Conservation (phyloP, 2,888 invertebrate species). For the Phortica okadai region DNA sequence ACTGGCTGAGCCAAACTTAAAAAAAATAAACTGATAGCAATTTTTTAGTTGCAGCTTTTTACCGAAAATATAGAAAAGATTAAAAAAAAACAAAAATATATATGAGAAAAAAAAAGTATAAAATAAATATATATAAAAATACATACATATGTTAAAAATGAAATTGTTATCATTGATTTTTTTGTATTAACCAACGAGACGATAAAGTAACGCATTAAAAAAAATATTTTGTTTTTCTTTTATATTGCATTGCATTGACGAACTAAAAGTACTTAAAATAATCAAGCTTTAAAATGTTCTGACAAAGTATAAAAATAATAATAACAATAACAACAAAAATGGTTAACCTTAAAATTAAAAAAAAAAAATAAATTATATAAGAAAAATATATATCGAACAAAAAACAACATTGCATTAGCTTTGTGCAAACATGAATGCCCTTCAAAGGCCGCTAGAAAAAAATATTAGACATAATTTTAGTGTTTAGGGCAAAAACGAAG, state of each 20-base stretch:
- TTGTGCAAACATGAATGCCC: slow-evolving; percentile 59
- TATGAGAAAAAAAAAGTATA: background rate
- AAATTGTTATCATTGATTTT: background rate
- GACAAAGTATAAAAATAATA: background rate
- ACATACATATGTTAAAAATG: background rate
- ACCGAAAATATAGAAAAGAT: background rate
- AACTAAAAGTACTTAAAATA: slow-evolving; percentile 31
- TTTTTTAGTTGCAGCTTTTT: slow-evolving; percentile 2
- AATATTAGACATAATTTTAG: slow-evolving; percentile 42
- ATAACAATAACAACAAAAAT: slow-evolving; percentile 28
- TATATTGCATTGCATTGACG: background rate
- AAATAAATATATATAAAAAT: background rate
- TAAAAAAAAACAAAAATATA: slow-evolving; percentile 1
- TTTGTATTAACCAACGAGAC: background rate
- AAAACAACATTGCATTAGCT: slow-evolving; percentile 37
- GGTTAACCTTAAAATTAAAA: slow-evolving; percentile 29
- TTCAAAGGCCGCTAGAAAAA: slow-evolving; percentile 72
- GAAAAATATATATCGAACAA: slow-evolving; percentile 46
- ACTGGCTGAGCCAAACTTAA: background rate
- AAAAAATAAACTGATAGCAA: too few species aligned
- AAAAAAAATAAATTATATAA: slow-evolving; percentile 51
- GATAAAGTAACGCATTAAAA: slow-evolving; percentile 14
- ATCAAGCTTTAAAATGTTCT: slow-evolving; percentile 22
- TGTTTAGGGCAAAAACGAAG: slow-evolving; percentile 32
- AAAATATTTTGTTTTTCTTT: background rate